These are phyloP conservation scores for Apis dorsata DNA, from an alignment of 1,140 invertebrate genomes.

Conservation along the genomic window DNA sequence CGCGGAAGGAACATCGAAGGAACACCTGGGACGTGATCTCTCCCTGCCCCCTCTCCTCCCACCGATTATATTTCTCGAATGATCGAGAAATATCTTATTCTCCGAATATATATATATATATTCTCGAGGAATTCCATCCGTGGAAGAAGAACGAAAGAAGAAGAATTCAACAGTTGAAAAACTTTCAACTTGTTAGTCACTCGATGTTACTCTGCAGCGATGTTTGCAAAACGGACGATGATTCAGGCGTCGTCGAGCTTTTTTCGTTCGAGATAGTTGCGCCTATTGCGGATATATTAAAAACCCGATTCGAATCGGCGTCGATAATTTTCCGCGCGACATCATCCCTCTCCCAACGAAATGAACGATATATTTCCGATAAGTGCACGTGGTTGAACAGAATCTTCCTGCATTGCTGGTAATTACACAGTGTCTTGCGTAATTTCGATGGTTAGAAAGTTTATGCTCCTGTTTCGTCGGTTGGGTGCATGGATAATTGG, in stretches of 20 bases:
- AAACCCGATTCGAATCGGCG: not conserved
- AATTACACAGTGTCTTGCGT: slow-evolving; percentile 33
- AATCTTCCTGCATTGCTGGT: not conserved
- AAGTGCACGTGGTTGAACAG: not conserved
- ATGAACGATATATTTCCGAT: not conserved
- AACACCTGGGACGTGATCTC: not conserved
- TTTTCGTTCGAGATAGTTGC: not conserved
- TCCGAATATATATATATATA: too few relatives aligned
- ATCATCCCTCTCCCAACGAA: not conserved
- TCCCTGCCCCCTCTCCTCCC: too few relatives aligned
- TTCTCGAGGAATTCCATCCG: too few relatives aligned
- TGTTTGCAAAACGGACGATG: slow-evolving; percentile 27
- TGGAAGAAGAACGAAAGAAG: too few relatives aligned
- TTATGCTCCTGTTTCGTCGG: slow-evolving; percentile 22
- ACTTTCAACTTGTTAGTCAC: too few relatives aligned
- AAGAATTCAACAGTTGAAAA: too few relatives aligned
- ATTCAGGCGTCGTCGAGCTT: not conserved
- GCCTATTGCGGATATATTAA: too few relatives aligned
- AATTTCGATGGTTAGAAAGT: slow-evolving; percentile 32
- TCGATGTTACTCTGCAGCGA: not conserved
- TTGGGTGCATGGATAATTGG: slow-evolving; percentile 20
- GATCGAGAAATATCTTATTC: not conserved
- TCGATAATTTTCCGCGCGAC: not conserved
- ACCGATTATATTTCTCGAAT: too few relatives aligned
- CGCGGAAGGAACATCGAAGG: not conserved